A percentile compares a stretch with the other conserved stretches of the same genome.
These are phyloP conservation scores for Drosophila antonietae DNA, from an alignment of 2,888 invertebrate genomes.

Conservation along the genomic window DNA sequence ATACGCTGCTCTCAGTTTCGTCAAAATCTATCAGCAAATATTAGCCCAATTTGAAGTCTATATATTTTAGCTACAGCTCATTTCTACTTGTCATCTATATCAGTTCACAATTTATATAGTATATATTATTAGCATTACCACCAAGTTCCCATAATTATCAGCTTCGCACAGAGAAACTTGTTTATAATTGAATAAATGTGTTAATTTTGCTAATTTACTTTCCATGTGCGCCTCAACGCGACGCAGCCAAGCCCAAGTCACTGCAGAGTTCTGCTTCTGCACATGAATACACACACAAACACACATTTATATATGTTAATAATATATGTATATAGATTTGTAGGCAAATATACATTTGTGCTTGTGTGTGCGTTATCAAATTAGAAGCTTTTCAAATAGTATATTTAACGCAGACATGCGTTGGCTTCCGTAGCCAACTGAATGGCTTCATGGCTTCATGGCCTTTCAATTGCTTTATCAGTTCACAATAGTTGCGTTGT, in stretches of 20 bases:
- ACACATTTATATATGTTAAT: background rate
- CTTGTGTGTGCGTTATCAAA: slow-evolving; percentile 13
- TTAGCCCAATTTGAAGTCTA: background rate
- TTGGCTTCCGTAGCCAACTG: slow-evolving; percentile 4
- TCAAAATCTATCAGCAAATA: background rate
- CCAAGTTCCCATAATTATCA: background rate
- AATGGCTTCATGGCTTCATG: slow-evolving; percentile 7
- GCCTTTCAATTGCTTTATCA: slow-evolving; percentile 37
- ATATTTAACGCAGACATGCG: background rate
- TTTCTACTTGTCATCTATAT: background rate
- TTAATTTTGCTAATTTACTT: slow-evolving; percentile 11
- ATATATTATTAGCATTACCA: background rate
- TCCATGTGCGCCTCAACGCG: background rate
- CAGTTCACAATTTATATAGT: background rate
- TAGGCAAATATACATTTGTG: background rate
- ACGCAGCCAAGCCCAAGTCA: background rate
- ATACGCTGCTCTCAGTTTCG: background rate
- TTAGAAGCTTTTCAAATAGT: background rate
- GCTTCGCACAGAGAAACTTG: background rate
- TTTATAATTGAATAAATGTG: slow-evolving; percentile 14
- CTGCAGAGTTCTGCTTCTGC: background rate
- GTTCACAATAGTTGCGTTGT: slow-evolving; percentile 6
- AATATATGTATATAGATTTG: background rate
- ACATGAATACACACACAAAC: background rate
- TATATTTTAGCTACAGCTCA: background rate